Percentiles rank a stretch among this genome's conserved stretches.
phyloP scores from a whole-genome alignment of 2,888 invertebrate species.

The Chrysolina haemoptera region DNA sequence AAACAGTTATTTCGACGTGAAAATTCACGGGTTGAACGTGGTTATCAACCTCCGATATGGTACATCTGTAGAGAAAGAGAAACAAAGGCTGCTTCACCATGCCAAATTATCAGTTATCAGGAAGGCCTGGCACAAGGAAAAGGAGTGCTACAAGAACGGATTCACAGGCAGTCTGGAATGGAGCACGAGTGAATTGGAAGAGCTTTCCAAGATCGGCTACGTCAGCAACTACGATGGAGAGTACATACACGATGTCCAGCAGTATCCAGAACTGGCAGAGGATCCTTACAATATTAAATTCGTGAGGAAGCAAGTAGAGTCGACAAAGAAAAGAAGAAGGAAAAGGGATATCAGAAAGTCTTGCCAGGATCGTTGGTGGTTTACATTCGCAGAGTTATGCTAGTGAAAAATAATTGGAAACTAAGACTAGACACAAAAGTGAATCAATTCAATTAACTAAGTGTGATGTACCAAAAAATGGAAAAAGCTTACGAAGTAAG shows the following conservation, averaged over 20 bases:
- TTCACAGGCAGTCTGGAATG: slow-evolving; percentile 86
- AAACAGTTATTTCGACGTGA: slow-evolving; percentile 86
- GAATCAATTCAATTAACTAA: slow-evolving; percentile 69
- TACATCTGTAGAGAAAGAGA: slow-evolving; percentile 91
- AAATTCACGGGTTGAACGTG: slow-evolving; percentile 91
- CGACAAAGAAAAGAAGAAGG: slow-evolving; percentile 81
- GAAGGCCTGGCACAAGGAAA: slow-evolving; percentile 95
- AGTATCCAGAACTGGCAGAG: slow-evolving; percentile 94
- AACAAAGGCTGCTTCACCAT: slow-evolving; percentile 90
- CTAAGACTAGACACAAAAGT: slow-evolving; percentile 43
- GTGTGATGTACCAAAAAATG: slow-evolving; percentile 70
- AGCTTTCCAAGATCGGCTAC: slow-evolving; percentile 87
- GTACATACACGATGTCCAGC: slow-evolving; percentile 90
- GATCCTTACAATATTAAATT: slow-evolving; percentile 96
- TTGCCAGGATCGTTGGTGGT: slow-evolving; percentile 68
- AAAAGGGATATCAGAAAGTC: slow-evolving; percentile 73
- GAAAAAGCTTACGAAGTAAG: slow-evolving; percentile 66
- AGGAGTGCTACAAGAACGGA: slow-evolving; percentile 85
- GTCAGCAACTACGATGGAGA: slow-evolving; percentile 91
- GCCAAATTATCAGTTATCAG: slow-evolving; percentile 89
- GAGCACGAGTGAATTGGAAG: slow-evolving; percentile 90
- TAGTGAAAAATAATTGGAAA: slow-evolving; percentile 58
- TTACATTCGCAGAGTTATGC: slow-evolving; percentile 69
- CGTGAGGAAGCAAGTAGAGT: slow-evolving; percentile 83
- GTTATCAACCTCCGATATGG: slow-evolving; percentile 96